Evolutionary conservation across 2,113 vertebrate species (phyloP).

Genomic region (Pseudorasbora parva): DNA sequence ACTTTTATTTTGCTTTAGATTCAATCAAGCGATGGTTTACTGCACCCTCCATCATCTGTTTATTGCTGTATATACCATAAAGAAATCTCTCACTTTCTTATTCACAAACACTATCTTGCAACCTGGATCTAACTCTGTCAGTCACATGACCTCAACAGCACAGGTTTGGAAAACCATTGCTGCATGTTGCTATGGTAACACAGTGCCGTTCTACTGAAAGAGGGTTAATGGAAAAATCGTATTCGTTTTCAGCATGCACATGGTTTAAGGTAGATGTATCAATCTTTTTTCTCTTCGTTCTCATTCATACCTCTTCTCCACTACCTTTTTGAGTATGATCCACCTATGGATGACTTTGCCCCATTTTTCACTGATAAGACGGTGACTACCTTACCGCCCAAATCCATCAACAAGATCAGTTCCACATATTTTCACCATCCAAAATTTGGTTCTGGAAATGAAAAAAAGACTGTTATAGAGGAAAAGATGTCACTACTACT

Average conservation of each 20-base stretch:
- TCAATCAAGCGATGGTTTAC: neutral
- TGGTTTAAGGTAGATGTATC: neutral
- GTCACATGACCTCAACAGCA: slow-evolving; percentile 13
- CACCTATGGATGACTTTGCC: neutral
- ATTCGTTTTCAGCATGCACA: neutral
- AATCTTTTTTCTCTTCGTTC: neutral
- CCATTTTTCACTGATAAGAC: too few species aligned
- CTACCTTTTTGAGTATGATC: neutral
- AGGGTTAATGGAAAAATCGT: neutral
- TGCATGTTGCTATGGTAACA: slow-evolving; percentile 33
- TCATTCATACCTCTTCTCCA: neutral
- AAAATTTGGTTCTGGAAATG: neutral
- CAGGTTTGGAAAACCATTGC: slow-evolving; percentile 7
- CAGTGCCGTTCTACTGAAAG: neutral
- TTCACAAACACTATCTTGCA: neutral
- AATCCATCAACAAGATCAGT: too few species aligned
- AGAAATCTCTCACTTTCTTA: neutral
- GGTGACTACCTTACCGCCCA: too few species aligned
- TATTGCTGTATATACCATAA: neutral
- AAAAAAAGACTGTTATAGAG: neutral
- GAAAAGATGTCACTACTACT: too few species aligned
- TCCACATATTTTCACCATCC: neutral
- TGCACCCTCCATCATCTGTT: neutral
- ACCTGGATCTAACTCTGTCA: neutral
- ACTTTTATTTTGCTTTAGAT: neutral